These are phyloP conservation scores for Timema podura DNA, from an alignment of 2,888 invertebrate genomes.

Conservation along the genomic window DNA sequence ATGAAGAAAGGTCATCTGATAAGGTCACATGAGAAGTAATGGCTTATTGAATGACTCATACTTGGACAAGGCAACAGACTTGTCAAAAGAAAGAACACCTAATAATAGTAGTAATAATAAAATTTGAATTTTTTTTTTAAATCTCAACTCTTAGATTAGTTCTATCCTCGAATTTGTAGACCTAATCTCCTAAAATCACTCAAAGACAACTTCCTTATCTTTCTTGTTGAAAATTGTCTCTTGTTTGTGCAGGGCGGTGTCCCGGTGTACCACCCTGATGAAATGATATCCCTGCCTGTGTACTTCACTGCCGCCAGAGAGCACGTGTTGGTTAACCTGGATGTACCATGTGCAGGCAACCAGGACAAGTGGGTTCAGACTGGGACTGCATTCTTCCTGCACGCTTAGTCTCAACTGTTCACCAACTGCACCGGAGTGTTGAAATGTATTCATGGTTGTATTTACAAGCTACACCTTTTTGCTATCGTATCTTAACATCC, in stretches of 20 bases:
- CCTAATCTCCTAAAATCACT: neutral
- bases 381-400: slow-evolving; percentile 59
- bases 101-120: neutral
- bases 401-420: slow-evolving; percentile 35
- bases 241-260: slow-evolving; percentile 19
- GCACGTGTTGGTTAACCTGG: slow-evolving; percentile 48
- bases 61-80: no score
- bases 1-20: no score
- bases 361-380: slow-evolving; percentile 57
- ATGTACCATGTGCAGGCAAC: slow-evolving; percentile 50
- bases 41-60: no score
- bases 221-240: neutral
- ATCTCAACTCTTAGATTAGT: no score
- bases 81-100: neutral
- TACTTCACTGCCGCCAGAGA: slow-evolving; percentile 53
- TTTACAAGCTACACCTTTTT: no score
- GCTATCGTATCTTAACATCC: no score
- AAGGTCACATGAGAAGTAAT: no score
- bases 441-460: neutral
- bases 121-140: no score
- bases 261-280: slow-evolving; percentile 13
- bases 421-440: slow-evolving; percentile 5
- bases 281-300: slow-evolving; percentile 45
- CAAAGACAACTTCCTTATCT: neutral
- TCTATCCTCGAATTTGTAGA: no score